Base-by-base conservation (phyloP, 2,113 vertebrate species). In the Columba janthina region DNA sequence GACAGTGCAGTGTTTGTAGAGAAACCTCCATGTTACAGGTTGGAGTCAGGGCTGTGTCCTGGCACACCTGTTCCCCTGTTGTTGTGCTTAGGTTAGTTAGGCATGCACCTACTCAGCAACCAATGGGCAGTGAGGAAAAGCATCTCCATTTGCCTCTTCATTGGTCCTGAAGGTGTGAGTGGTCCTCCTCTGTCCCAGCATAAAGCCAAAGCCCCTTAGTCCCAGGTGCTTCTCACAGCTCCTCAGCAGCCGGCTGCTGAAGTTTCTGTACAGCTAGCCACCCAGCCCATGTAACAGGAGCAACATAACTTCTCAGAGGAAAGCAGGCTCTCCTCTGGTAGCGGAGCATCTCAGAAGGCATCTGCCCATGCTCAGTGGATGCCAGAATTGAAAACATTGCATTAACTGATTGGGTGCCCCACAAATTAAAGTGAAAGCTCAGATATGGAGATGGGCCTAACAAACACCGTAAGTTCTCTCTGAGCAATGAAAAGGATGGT, bases 281-380 rank as follows among this genome's bases (percentile, higher is more conserved):
- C 5, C 15, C 28, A 53, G 15, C 10, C 18, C 0, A 0, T 12
- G 32, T 26, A 40, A 46, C 0, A 2, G 18, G 57, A 26, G 17
- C 36, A 84, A 58, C 8, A 42, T 42, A 70, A 11, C n/a, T 53
- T 48, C 48, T 11, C 51, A 22, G 32, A 66, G 36, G 34, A 26
- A 57, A 66, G 10, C n/a, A 8, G 11, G 4, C 14, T 69, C 25
- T 81, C 17, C 4, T 4, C 32, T 73, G n/a, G 14, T 50, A 21
- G 5, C 69, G 70, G 65, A 15, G 8, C 42, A 42, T 65, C 58
- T 82, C 54, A 60, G 26, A 77, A 88, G 50, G 22, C 17, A 42
- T 48, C 54, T 80, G 12, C 15, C 54, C 21, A 4, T 13, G 5
- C 18, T 71, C 48, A 65, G 31, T 0, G 0, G 29, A 72, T 69